phyloP scores from a whole-genome alignment of 2,888 invertebrate genomes.

The Conops quadrifasciatus region DNA sequence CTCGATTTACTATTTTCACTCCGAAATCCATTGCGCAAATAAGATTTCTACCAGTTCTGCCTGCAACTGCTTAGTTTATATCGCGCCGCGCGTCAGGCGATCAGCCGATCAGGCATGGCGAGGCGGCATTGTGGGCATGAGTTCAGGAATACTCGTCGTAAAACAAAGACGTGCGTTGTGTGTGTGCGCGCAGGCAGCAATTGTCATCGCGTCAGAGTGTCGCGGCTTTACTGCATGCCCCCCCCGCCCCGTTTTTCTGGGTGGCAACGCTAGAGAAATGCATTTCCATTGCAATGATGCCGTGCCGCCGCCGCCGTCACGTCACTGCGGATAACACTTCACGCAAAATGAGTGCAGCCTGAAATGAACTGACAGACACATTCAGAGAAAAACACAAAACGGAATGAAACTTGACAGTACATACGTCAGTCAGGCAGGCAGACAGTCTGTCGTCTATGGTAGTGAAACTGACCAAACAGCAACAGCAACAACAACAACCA shows the following conservation, averaged over 20 bases:
- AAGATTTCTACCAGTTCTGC: too few species aligned
- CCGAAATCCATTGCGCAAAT: too few species aligned
- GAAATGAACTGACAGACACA: too few species aligned
- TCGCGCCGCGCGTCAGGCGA: too few species aligned
- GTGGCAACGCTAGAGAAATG: slow-evolving; percentile 10
- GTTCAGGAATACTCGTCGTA: too few species aligned
- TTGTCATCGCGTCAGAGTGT: slow-evolving; percentile 4
- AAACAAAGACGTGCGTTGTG: too few species aligned
- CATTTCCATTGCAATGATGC: slow-evolving; percentile 15
- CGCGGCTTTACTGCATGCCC: slow-evolving; percentile 17
- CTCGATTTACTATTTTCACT: too few species aligned
- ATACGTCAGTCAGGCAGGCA: slow-evolving; percentile 9
- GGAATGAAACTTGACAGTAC: not conserved
- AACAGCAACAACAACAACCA: too few species aligned
- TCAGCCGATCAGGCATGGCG: too few species aligned
- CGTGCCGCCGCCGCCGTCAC: slow-evolving; percentile 4
- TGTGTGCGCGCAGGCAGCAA: too few species aligned
- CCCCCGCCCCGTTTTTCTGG: slow-evolving; percentile 4
- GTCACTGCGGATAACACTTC: slow-evolving; percentile 12
- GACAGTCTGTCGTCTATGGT: slow-evolving; percentile 1
- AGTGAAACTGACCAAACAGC: slow-evolving; percentile 19
- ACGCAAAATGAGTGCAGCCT: not conserved
- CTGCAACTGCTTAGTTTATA: too few species aligned
- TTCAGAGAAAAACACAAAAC: not conserved
- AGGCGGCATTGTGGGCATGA: too few species aligned